A percentile compares a stretch with the other conserved stretches of the same genome.
These are phyloP conservation scores for Riptortus pedestris DNA, from an alignment of 1,140 invertebrate genomes.

Conservation along the genomic window DNA sequence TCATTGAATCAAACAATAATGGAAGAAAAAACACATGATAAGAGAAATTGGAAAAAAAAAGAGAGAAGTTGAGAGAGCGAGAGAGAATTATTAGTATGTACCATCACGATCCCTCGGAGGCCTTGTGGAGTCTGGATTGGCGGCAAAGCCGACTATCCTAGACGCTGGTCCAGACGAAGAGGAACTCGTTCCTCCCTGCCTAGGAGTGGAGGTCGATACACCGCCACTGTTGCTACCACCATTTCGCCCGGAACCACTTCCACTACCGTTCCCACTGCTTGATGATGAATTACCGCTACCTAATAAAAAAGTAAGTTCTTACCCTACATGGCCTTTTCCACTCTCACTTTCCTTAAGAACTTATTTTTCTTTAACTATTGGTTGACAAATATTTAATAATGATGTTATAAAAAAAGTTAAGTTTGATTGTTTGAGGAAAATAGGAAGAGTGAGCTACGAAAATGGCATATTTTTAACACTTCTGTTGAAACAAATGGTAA, in stretches of 20 bases:
- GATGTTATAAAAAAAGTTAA: too few species aligned
- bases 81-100: conserved; percentile 15
- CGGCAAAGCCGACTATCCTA: conserved; percentile 41
- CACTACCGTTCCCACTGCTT: neutral
- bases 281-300: too few species aligned
- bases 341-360: conserved; percentile 4
- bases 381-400: too few species aligned
- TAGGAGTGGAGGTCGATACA: conserved; percentile 32
- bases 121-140: conserved; percentile 31
- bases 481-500: too few species aligned
- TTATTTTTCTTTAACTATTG: too few species aligned
- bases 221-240: conserved; percentile 23
- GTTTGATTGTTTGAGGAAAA: too few species aligned
- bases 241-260: neutral
- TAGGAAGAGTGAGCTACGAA: conserved; percentile 2
- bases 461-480: conserved; percentile 10
- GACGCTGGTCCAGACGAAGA: conserved; percentile 17
- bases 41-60: too few species aligned
- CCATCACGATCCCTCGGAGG: conserved; percentile 33
- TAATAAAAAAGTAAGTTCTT: too few species aligned
- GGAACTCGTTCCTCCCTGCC: neutral
- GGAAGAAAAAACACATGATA: too few species aligned
- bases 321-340: conserved; percentile 3
- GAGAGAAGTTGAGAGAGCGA: neutral
- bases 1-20: too few species aligned